phyloP scores from a whole-genome alignment of 2,888 invertebrate genomes.

The Emesis russula region DNA sequence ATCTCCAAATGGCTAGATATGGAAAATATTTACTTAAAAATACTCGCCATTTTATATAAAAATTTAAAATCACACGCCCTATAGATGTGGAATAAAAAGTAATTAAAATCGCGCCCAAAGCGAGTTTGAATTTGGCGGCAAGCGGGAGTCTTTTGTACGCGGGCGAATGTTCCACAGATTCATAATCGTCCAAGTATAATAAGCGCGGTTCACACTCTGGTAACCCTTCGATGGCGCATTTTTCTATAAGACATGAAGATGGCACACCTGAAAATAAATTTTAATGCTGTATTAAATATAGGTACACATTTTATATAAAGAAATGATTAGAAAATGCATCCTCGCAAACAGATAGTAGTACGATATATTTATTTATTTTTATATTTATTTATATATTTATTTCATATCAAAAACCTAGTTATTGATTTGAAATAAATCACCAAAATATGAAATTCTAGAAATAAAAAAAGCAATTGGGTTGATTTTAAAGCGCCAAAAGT shows the following conservation, averaged over 20 bases:
- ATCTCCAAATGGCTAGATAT: background rate
- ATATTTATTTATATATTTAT: too few relatives aligned
- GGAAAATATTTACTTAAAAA: conserved; percentile 4
- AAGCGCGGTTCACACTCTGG: background rate
- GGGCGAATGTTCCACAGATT: background rate
- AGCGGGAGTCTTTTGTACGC: background rate
- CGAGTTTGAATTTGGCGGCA: conserved; percentile 7
- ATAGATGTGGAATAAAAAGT: background rate
- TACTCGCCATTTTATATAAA: background rate
- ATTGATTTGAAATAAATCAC: too few relatives aligned
- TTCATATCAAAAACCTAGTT: too few relatives aligned
- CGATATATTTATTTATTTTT: too few relatives aligned
- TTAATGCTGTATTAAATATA: background rate
- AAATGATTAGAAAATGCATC: too few relatives aligned
- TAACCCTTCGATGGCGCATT: background rate
- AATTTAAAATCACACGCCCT: background rate
- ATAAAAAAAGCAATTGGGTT: too few relatives aligned
- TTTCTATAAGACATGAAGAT: background rate
- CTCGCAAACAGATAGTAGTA: too few relatives aligned
- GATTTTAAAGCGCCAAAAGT: too few relatives aligned
- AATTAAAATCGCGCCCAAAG: background rate
- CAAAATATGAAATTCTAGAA: too few relatives aligned
- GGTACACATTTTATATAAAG: too few relatives aligned
- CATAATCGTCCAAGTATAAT: background rate
- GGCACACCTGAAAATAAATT: background rate